Evolutionary conservation across 2,888 invertebrate species (phyloP), one percentile per base, ranked within the genome.

Genomic region (Epinotia brunnichana): DNA sequence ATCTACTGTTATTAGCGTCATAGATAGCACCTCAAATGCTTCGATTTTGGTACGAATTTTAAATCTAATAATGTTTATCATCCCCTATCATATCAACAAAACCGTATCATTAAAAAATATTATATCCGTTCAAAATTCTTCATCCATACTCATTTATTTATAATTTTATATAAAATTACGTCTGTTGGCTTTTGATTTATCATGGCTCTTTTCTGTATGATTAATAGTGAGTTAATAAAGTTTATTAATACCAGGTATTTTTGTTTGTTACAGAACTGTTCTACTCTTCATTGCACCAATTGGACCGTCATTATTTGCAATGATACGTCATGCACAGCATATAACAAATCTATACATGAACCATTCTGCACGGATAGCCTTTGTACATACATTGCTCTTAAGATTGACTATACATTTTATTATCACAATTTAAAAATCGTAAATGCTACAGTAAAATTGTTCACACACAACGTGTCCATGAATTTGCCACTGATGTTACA

Each of bases 261-360:
- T 72, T 56, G 24, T 69, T 74, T 35, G 75, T 90, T 89, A 69
- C 86, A 92, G 93, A 87, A 91, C 77, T 92, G 91, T 77, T 84
- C 90, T 19, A 83, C 79, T 53, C 77, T 91, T 35, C 82, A 89
- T 75, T 92, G 92, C 76, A 83, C 86, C 4, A 88, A 89, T 77
- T 92, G 89, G 91, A 88, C 87, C 53, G 77, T 87, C 9, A 73
- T 85, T 19, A 78, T 84, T 39, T 92, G 92, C 74, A 76, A 87
- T 44, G 81, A 84, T 53, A 51, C 75, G 2, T 62, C 77, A 44
- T 92, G 92, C 79, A 74, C 69, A 2, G 74, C 77, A 66, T 92
- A 88, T 74, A 86, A 88, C 69, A 83, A 86, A 71, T 85, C 78
- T 56, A 35, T 80, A 17, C 87, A 93, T 74, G 86, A 87, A 51